Conservation (phyloP, 2,888 invertebrate genomes). For the Hydriomena furcata region DNA sequence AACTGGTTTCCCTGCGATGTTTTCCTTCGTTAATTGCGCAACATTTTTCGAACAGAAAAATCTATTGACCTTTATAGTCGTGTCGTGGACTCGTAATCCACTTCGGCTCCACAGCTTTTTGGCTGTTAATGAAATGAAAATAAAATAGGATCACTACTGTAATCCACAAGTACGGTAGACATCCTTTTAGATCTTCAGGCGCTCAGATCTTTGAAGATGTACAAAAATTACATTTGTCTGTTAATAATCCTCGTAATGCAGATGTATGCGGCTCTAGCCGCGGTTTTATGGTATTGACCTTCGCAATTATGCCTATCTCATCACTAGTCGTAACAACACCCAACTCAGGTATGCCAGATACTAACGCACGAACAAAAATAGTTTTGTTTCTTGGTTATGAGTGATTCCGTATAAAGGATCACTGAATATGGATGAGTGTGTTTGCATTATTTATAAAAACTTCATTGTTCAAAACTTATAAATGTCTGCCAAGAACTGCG, state of each 20-base stretch:
- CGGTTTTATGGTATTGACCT: background rate
- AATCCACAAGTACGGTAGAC: too few relatives aligned
- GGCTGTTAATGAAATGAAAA: background rate
- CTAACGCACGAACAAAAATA: slow-evolving; percentile 13
- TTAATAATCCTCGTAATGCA: too few relatives aligned
- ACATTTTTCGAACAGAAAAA: too few relatives aligned
- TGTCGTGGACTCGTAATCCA: too few relatives aligned
- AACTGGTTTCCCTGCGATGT: too few relatives aligned
- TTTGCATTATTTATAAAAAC: slow-evolving; percentile 28
- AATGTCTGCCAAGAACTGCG: slow-evolving; percentile 4
- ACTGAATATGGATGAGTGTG: slow-evolving; percentile 24
- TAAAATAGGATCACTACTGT: too few relatives aligned
- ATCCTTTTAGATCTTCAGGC: too few relatives aligned
- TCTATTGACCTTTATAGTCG: too few relatives aligned
- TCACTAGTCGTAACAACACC: slow-evolving; percentile 5
- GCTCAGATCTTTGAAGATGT: too few relatives aligned
- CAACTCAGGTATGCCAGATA: background rate
- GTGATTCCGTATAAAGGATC: slow-evolving; percentile 13
- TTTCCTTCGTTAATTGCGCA: too few relatives aligned
- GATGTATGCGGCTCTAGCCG: background rate
- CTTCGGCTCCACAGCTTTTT: too few relatives aligned
- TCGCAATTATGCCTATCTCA: slow-evolving; percentile 5
- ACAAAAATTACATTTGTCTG: too few relatives aligned
- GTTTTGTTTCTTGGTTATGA: slow-evolving; percentile 19
- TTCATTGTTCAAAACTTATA: slow-evolving; percentile 23